phyloP scores from a whole-genome alignment of 2,888 invertebrate genomes.

The Cactoblastis cactorum region DNA sequence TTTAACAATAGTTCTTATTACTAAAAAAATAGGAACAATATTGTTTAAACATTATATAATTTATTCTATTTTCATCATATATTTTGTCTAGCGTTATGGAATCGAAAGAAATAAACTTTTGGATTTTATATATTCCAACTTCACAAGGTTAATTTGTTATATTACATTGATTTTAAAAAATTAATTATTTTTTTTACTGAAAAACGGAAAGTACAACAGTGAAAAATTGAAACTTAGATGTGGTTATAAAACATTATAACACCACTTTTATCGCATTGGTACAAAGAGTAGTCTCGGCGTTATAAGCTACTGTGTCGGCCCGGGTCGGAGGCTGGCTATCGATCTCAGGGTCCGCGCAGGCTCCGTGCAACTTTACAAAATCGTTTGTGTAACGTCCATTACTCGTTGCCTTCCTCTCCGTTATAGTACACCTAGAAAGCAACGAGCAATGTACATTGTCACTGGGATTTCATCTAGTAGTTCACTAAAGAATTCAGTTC shows the following conservation, averaged over 20 bases:
- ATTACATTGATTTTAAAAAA: too few species aligned
- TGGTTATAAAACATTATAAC: background rate
- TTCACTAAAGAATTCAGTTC: background rate
- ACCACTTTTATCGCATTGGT: background rate
- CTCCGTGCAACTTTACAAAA: background rate
- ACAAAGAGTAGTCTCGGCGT: background rate
- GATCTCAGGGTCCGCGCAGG: conserved; percentile 8
- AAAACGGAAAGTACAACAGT: too few species aligned
- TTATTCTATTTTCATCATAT: too few species aligned
- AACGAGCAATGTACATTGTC: background rate
- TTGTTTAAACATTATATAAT: too few species aligned
- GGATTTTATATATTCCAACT: too few species aligned
- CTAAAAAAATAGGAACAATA: too few species aligned
- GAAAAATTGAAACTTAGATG: too few species aligned
- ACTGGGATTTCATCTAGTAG: background rate
- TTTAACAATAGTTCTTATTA: too few species aligned
- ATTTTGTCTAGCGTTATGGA: too few species aligned
- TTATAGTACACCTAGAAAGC: background rate
- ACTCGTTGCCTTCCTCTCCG: background rate
- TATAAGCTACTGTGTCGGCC: background rate
- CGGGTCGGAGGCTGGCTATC: conserved; percentile 11
- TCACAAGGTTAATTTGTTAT: too few species aligned
- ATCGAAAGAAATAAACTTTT: too few species aligned
- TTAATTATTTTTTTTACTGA: too few species aligned
- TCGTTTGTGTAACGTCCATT: background rate